Conservation (phyloP, 2,888 invertebrate genomes). For the Phyto melanocephala region DNA sequence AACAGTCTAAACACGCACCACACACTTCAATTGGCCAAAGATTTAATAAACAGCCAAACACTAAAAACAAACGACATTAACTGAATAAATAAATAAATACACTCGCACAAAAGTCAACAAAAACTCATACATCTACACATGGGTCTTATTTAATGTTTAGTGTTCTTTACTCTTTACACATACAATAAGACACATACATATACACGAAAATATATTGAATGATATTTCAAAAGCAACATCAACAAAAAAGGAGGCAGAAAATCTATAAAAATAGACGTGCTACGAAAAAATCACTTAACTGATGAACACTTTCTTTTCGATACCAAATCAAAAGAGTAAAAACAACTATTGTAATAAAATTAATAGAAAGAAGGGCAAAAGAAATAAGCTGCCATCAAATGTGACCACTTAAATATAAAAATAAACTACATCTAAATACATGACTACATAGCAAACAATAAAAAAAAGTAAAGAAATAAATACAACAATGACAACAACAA, state of each 20-base stretch:
- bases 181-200: neutral
- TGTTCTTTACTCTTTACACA: no score
- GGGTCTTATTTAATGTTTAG: no score
- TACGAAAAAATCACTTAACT: slow-evolving; percentile 60
- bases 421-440: neutral
- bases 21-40: slow-evolving; percentile 41
- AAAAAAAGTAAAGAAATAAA: neutral
- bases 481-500: neutral
- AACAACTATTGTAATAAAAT: slow-evolving; percentile 17
- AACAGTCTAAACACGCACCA: slow-evolving; percentile 46
- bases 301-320: slow-evolving; percentile 46
- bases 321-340: neutral
- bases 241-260: neutral
- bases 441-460: no score
- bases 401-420: slow-evolving; percentile 48
- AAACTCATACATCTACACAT: neutral
- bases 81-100: neutral
- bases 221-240: slow-evolving; percentile 6
- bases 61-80: slow-evolving; percentile 27
- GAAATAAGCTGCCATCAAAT: slow-evolving; percentile 26
- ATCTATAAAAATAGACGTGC: slow-evolving; percentile 29
- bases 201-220: slow-evolving; percentile 50
- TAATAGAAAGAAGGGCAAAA: neutral
- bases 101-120: neutral
- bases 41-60: slow-evolving; percentile 35